Percentiles rank a stretch among this genome's conserved stretches.
Evolutionary conservation across 2,797 vertebrate genomes (phyloP).

Genomic region (Discoglossus pictus): DNA sequence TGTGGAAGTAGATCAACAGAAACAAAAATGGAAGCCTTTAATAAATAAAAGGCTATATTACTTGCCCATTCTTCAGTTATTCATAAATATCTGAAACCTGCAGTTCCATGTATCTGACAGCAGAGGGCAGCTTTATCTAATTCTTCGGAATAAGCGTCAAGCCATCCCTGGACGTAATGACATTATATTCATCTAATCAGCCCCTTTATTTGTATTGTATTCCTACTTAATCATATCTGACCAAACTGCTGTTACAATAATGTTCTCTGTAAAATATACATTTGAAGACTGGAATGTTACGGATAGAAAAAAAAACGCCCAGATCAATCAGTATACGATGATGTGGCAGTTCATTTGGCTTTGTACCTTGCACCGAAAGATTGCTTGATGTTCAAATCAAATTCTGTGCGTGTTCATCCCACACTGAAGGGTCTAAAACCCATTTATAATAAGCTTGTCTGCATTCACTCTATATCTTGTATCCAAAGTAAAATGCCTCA

Average conservation of each 20-base stretch:
- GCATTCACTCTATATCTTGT: constrained; percentile 28
- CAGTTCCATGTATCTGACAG: constrained; percentile 11
- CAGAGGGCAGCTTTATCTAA: constrained; percentile 44
- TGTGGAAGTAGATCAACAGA: no score
- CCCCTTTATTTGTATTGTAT: constrained; percentile 39
- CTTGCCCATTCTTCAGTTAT: no score
- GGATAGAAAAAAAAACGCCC: constrained; percentile 21
- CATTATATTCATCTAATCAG: constrained; percentile 45
- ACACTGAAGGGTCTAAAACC: constrained; percentile 28
- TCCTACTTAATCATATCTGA: constrained; percentile 42
- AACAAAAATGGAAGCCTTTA: no score
- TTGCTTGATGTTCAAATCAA: constrained; percentile 45
- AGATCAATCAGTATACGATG: constrained; percentile 38
- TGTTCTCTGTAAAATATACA: constrained; percentile 23
- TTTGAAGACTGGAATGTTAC: constrained; percentile 19
- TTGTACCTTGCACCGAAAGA: constrained; percentile 37
- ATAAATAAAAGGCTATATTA: no score
- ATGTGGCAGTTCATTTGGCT: constrained; percentile 41
- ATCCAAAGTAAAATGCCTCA: constrained; percentile 17
- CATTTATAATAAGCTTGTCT: constrained; percentile 36
- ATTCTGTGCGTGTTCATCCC: constrained; percentile 34
- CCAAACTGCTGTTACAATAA: constrained; percentile 34
- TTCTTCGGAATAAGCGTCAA: no score
- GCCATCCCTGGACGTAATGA: no score
- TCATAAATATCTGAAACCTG: not conserved